Evolutionary conservation across 2,888 invertebrate genomes (phyloP), one percentile per base, ranked within the genome.

Genomic region (Sisyra nigra): DNA sequence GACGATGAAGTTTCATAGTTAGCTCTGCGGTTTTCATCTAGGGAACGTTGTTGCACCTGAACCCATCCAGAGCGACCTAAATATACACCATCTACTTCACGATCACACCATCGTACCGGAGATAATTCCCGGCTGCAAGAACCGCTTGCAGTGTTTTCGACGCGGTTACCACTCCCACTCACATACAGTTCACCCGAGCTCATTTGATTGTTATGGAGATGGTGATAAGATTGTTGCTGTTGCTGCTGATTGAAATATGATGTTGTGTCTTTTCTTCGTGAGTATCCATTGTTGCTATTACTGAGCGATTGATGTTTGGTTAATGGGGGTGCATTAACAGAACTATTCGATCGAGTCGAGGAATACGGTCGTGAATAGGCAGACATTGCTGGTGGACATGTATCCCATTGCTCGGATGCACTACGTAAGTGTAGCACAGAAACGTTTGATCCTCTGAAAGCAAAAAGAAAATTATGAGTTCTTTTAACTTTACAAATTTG

Each of bases 11-110:
- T 49, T 45, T 57, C 60, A 50, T 65, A 65, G 46, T 54, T 59
- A 6, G 50, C 55, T 37, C 64, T 57, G 29, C 66, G 59, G 48
- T 65, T 66, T 41, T 70, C 71, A 49, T 71, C 71, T 18, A 71
- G 51, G 0, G 69, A 70, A 36, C 69, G 55, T 48, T 71, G 71
- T 46, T 71, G 71, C 2, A 72, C 71, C 45, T 54, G 51, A 2
- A 71, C 71, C 71, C 71, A 71, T 6, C 70, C 71, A 0, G 70
- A 70, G 45, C 68, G 58, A 2, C 71, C 71, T 13, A 72, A 53
- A 50, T 69, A 72, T 3, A 72, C 72, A 0, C 72, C 72, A 48
- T 72, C 71, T 5, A 71, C 72, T 54, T 72, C 71, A 6, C 68
- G 57, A 49, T 72, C 71, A 54, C 70, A 69, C 72, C 72, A 71